Percentiles rank a stretch among this genome's conserved stretches.
Evolutionary conservation across 1,140 invertebrate genomes (phyloP).

Genomic region (Philaenus spumarius): DNA sequence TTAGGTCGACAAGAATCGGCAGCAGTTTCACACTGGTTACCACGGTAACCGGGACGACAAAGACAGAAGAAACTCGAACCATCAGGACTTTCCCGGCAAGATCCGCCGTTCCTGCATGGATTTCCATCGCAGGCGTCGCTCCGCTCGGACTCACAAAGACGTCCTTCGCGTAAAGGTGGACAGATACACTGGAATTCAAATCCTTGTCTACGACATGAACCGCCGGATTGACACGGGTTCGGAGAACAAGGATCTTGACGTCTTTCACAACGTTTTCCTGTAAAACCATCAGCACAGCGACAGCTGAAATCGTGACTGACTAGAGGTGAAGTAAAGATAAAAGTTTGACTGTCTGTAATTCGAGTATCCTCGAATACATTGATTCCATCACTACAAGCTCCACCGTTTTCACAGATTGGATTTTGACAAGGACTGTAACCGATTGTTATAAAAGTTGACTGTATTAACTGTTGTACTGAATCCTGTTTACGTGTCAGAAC

Average conservation of each 20-base stretch:
- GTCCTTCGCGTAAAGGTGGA: constrained; percentile 65
- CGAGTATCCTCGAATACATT: constrained; percentile 58
- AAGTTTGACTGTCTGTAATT: constrained; percentile 65
- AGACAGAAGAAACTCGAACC: constrained; percentile 84
- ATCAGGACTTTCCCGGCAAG: constrained; percentile 78
- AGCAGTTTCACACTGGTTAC: constrained; percentile 78
- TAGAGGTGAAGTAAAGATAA: constrained; percentile 74
- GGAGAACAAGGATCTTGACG: constrained; percentile 86
- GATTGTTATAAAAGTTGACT: constrained; percentile 48
- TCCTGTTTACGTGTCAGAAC: constrained; percentile 54
- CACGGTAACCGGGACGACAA: constrained; percentile 80
- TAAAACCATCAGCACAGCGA: constrained; percentile 70
- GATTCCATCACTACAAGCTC: constrained; percentile 65
- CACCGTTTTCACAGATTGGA: constrained; percentile 65
- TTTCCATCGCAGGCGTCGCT: constrained; percentile 75
- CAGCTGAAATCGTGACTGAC: constrained; percentile 71
- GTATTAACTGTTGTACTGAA: constrained; percentile 53
- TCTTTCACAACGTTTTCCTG: constrained; percentile 69
- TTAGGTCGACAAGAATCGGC: constrained; percentile 85
- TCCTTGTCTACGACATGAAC: constrained; percentile 72
- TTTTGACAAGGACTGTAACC: constrained; percentile 66
- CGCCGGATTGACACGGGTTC: constrained; percentile 76
- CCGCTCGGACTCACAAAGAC: constrained; percentile 73
- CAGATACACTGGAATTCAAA: constrained; percentile 79
- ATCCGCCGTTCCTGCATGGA: constrained; percentile 83